Evolutionary conservation across 1,140 invertebrate species (phyloP).

Genomic region (Brachionus calyciflorus): DNA sequence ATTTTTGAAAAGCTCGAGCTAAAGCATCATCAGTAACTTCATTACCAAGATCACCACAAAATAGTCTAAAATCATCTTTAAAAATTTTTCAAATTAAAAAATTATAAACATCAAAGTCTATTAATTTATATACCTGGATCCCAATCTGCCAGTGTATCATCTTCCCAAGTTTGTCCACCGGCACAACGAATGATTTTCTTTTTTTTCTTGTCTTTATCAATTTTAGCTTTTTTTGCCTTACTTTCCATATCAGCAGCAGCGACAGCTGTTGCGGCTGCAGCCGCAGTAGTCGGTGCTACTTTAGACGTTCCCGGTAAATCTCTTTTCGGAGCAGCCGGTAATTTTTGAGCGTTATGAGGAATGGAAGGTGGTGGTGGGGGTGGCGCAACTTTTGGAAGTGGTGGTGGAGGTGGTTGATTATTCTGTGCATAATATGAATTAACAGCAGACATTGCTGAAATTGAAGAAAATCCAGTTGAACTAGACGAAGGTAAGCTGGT

Average conservation of each 20-base stretch:
- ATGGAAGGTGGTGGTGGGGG: neutral
- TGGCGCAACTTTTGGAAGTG: neutral
- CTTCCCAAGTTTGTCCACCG: slow-evolving; percentile 90
- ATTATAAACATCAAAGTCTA: neutral
- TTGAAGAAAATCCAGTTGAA: neutral
- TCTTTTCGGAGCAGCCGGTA: neutral
- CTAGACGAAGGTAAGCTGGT: slow-evolving; percentile 12
- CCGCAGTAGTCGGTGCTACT: neutral
- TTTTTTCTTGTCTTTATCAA: slow-evolving; percentile 64
- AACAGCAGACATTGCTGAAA: neutral
- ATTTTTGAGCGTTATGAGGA: neutral
- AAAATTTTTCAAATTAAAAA: slow-evolving; percentile 48
- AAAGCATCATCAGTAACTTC: slow-evolving; percentile 96
- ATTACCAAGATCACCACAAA: slow-evolving; percentile 97
- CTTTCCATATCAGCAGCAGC: neutral
- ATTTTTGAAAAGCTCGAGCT: slow-evolving; percentile 87
- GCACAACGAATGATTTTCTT: slow-evolving; percentile 80
- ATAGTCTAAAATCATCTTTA: slow-evolving; percentile 91
- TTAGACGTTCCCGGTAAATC: neutral
- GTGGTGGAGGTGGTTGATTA: neutral
- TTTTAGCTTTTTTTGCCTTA: slow-evolving; percentile 7
- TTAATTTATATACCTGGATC: slow-evolving; percentile 67
- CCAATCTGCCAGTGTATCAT: slow-evolving; percentile 84
- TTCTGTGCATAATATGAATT: neutral
- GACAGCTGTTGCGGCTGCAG: neutral